phyloP scores from a whole-genome alignment of 2,113 vertebrate species.

The Pterophyllum scalare region DNA sequence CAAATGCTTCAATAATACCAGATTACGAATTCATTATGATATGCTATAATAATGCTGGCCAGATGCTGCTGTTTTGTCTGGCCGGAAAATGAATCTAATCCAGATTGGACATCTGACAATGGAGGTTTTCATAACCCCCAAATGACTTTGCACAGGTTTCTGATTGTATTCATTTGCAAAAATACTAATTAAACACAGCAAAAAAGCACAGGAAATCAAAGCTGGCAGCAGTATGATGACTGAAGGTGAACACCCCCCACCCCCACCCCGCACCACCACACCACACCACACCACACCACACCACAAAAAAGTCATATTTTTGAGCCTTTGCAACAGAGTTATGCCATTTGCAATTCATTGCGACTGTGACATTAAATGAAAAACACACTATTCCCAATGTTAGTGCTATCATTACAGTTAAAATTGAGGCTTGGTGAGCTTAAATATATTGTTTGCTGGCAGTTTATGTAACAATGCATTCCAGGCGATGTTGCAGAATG shows the following conservation, averaged over 20 bases:
- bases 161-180: conserved; percentile 30
- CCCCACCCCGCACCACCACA: neutral
- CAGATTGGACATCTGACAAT: conserved; percentile 75
- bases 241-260: neutral
- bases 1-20: conserved; percentile 75
- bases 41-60: conserved; percentile 71
- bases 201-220: conserved; percentile 33
- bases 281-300: neutral
- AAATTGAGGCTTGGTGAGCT: neutral
- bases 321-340: neutral
- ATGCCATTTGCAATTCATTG: neutral
- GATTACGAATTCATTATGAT: conserved; percentile 79
- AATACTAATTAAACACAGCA: conserved; percentile 17
- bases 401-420: neutral
- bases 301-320: neutral
- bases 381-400: accelerated
- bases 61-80: conserved; percentile 73
- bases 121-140: conserved; percentile 51
- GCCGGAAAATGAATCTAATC: conserved; percentile 65
- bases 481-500: neutral
- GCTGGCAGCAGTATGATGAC: neutral
- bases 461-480: neutral
- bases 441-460: neutral
- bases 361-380: neutral
- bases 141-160: conserved; percentile 65